phyloP scores from a whole-genome alignment of 2,797 vertebrate species.

The Brachyrhaphis roseni region DNA sequence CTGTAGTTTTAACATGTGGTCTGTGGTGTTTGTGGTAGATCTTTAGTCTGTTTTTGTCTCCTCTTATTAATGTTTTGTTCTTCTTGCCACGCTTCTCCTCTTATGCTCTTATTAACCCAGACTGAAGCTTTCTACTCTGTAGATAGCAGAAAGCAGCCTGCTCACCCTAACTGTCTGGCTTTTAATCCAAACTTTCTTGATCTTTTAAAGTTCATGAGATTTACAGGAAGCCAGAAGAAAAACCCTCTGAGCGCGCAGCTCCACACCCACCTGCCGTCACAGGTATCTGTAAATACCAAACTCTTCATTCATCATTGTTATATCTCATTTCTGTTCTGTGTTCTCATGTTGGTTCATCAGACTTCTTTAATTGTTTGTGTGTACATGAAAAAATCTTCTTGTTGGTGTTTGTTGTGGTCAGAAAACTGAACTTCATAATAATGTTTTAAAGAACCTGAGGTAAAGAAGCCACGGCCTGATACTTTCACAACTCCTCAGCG shows the following conservation, averaged over 20 bases:
- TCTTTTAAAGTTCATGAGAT: constrained; percentile 73
- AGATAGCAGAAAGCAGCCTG: constrained; percentile 11
- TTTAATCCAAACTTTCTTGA: constrained; percentile 64
- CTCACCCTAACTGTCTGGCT: constrained; percentile 11
- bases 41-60: background rate
- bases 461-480: constrained; percentile 52
- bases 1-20: background rate
- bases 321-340: constrained; percentile 6
- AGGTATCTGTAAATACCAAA: constrained; percentile 61
- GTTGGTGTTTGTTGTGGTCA: constrained; percentile 3
- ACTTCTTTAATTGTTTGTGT: constrained; percentile 8
- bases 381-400: constrained; percentile 4
- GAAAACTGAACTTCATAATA: constrained; percentile 44
- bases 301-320: constrained; percentile 1
- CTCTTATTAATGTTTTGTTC: background rate
- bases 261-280: constrained; percentile 30
- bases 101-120: constrained; percentile 38
- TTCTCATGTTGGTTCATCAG: background rate
- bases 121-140: constrained; percentile 17
- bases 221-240: constrained; percentile 56
- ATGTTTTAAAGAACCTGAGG: constrained; percentile 77
- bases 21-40: background rate
- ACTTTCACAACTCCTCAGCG: background rate
- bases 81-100: background rate
- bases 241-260: constrained; percentile 45